Evolutionary conservation across 1,140 invertebrate genomes (phyloP), one percentile per base, ranked within the genome.

Genomic region (Marisa cornuarietis): DNA sequence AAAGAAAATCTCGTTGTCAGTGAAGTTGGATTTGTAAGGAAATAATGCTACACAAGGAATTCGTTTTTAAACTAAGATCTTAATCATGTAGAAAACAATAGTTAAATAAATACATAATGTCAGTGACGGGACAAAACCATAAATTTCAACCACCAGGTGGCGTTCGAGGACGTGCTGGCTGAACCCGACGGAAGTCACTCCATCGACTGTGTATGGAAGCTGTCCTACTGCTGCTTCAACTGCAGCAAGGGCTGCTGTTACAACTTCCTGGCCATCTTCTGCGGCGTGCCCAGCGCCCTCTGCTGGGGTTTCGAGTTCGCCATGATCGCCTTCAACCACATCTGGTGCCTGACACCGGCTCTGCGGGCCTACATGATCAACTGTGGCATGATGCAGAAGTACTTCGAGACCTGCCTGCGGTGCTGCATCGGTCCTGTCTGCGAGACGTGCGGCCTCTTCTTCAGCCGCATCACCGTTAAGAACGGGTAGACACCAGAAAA

Each of bases 161-260:
- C 65, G 49, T 96, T 95, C 94, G 94, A 94, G 81, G 94, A 95
- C 81, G 93, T 95, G 66, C 93, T 95, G 63, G 95, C 94, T 0
- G 95, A 96, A 89, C 95, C 95, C 16, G 93, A 95, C 78, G 93
- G 93, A 8, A 93, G 94, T 10, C 91, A 94, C 65, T 94, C 94
- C 82, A 93, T 94, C 3, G 94, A 95, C 87, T 95, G 94, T 86
- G 94, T 94, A 62, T 96, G 95, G 95, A 91, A 93, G 24, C 90
- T 94, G 18, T 94, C 94, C 82, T 92, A 93, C 81, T 91, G 93
- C 65, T 95, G 95, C 85, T 95, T 95, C 90, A 91, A 92, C 52
- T 89, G 93, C 54, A 93, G 94, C 4, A 93, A 93, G 75, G 93
- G 93, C 85, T 93, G 92, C 85, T 95, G 95, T 87, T 96, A 95